phyloP scores from a whole-genome alignment of 2,888 invertebrate species.

The Apotomis capreana region DNA sequence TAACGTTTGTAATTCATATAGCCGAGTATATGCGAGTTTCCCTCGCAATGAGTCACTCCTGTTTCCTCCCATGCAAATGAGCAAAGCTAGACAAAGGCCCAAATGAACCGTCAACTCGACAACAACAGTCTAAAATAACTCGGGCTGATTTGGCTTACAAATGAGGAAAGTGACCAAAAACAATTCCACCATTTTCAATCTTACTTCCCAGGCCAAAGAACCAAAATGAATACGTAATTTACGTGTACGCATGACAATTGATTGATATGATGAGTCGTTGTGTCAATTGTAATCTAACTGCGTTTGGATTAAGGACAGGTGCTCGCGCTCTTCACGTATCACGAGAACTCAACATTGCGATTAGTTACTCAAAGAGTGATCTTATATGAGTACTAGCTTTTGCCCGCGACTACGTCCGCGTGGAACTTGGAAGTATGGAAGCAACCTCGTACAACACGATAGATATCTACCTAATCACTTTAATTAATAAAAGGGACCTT shows the following conservation, averaged over 20 bases:
- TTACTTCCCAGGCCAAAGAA: neutral
- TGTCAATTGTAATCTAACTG: constrained; percentile 24
- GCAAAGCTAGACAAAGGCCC: constrained; percentile 11
- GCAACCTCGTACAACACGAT: no score
- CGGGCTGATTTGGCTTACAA: constrained; percentile 26
- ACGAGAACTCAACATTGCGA: no score
- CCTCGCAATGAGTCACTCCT: neutral
- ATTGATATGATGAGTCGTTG: constrained; percentile 7
- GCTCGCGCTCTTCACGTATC: no score
- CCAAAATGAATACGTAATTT: neutral
- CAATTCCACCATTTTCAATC: neutral
- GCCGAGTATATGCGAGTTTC: neutral
- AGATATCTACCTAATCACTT: no score
- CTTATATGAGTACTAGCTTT: no score
- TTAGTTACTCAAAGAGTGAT: neutral
- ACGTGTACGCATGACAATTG: constrained; percentile 9
- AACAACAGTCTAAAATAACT: constrained; percentile 27
- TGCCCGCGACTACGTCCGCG: no score
- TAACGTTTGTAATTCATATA: no score
- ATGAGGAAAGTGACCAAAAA: constrained; percentile 28
- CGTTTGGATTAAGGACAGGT: neutral
- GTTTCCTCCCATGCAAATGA: constrained; percentile 4
- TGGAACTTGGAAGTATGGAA: no score
- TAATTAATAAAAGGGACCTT: no score
- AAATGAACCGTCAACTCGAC: neutral